A percentile compares a stretch with the other conserved stretches of the same genome.
Evolutionary conservation across 1,140 invertebrate genomes (phyloP).

Genomic region (Copidosoma floridanum): DNA sequence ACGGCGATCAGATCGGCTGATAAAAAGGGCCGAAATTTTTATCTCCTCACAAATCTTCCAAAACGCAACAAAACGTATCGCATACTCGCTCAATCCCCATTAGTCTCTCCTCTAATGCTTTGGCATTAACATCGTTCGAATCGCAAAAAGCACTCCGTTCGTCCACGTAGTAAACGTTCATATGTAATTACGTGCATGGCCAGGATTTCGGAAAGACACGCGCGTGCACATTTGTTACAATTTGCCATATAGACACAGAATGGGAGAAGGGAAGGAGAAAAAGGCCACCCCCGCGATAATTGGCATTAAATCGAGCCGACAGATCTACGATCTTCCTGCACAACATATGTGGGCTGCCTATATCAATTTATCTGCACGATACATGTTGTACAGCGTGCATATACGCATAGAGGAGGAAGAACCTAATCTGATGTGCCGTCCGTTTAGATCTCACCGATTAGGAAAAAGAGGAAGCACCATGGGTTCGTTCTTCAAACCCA

Average conservation of each 20-base stretch:
- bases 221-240: slow-evolving; percentile 34
- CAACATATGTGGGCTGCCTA: too few species aligned
- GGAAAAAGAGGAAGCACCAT: too few species aligned
- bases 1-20: slow-evolving; percentile 19
- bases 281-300: slow-evolving; percentile 33
- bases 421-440: slow-evolving; percentile 31
- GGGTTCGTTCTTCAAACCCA: too few species aligned
- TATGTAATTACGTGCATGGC: too few species aligned
- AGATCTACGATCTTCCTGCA: slow-evolving; percentile 33
- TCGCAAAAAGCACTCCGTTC: too few species aligned
- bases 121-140: too few species aligned
- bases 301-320: slow-evolving; percentile 38
- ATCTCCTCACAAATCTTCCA: not conserved
- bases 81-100: not conserved
- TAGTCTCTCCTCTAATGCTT: too few species aligned
- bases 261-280: too few species aligned
- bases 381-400: not conserved
- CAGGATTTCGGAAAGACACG: slow-evolving; percentile 4
- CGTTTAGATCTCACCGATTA: slow-evolving; percentile 33
- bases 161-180: too few species aligned
- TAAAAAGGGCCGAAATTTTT: slow-evolving; percentile 12
- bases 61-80: slow-evolving; percentile 2
- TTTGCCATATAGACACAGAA: too few species aligned
- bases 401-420: too few species aligned
- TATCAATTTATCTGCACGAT: slow-evolving; percentile 31